Conservation (phyloP, 2,113 vertebrate genomes). For the Sitta europaea region DNA sequence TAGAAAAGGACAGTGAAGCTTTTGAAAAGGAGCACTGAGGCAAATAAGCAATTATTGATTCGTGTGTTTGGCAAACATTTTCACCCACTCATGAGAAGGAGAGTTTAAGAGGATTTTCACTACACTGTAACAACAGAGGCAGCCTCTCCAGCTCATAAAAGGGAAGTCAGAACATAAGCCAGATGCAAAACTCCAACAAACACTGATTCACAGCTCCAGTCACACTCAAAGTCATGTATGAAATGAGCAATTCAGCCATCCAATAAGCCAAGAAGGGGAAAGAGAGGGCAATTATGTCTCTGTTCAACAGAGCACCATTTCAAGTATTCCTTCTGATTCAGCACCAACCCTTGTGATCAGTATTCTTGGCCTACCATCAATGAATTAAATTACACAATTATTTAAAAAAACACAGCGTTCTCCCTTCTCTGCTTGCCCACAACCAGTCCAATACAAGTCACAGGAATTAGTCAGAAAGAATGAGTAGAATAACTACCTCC, state of each 20-base stretch:
- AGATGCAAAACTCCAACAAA: slow-evolving; percentile 72
- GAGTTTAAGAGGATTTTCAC: slow-evolving; percentile 50
- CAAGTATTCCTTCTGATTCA: slow-evolving; percentile 68
- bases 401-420: background rate
- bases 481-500: background rate
- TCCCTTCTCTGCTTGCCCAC: slow-evolving; percentile 7
- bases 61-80: slow-evolving; percentile 35
- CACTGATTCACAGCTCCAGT: slow-evolving; percentile 72
- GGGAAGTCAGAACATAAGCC: slow-evolving; percentile 57
- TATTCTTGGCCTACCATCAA: slow-evolving; percentile 45
- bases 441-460: background rate
- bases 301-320: slow-evolving; percentile 60
- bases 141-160: slow-evolving; percentile 62
- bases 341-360: slow-evolving; percentile 46
- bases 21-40: slow-evolving; percentile 39
- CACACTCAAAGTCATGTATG: slow-evolving; percentile 67
- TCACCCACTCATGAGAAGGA: slow-evolving; percentile 31
- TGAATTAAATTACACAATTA: slow-evolving; percentile 45
- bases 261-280: background rate
- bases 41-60: slow-evolving; percentile 71
- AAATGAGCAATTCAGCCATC: slow-evolving; percentile 59
- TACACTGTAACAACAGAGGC: slow-evolving; percentile 31
- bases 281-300: slow-evolving; percentile 33
- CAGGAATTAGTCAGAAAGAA: slow-evolving; percentile 15
- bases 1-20: slow-evolving; percentile 42